Conservation (phyloP, 2,797 vertebrate species). For the Rhabdomys pumilio region DNA sequence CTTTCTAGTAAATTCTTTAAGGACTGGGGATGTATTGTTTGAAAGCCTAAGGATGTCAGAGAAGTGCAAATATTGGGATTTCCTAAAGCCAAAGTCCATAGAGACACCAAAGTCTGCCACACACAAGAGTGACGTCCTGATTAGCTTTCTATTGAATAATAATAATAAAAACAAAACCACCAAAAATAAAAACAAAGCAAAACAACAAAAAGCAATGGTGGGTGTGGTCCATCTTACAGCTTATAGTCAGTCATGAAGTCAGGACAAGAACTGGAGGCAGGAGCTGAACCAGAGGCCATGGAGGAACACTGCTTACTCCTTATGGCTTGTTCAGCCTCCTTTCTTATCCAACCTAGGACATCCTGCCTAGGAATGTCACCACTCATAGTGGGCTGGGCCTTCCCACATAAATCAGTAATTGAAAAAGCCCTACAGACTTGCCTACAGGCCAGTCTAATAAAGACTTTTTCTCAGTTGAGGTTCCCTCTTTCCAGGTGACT, state of each 20-base stretch:
- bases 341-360: background rate
- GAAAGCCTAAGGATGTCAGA: background rate
- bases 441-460: background rate
- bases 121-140: background rate
- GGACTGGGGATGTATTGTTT: background rate
- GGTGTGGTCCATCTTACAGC: background rate
- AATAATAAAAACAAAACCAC: too few relatives aligned
- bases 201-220: background rate
- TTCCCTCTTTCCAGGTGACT: background rate
- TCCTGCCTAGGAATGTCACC: background rate
- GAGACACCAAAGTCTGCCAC: background rate
- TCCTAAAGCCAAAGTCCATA: background rate
- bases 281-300: background rate
- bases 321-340: background rate
- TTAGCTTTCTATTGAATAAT: background rate
- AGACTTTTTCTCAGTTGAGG: background rate
- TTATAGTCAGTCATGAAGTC: background rate
- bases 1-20: constrained; percentile 5
- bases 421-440: too few relatives aligned
- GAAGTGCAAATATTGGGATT: background rate
- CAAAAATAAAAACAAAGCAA: background rate
- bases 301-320: background rate
- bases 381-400: background rate
- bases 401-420: background rate
- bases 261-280: background rate